These are phyloP conservation scores for Paralinhomoeus sp. DNA, from an alignment of 2,888 invertebrate species.

Conservation along the genomic window DNA sequence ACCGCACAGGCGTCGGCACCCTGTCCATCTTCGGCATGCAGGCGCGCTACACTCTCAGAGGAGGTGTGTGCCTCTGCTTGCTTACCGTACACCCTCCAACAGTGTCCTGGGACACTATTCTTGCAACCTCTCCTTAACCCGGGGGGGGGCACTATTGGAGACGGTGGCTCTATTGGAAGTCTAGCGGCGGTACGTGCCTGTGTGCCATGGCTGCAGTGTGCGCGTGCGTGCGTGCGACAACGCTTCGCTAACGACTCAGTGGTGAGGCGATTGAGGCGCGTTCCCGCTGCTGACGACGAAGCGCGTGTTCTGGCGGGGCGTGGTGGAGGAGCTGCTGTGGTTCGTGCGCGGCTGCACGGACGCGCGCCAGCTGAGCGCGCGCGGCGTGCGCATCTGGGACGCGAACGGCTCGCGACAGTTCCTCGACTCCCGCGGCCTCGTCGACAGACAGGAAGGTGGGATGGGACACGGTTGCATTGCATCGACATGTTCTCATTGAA, in stretches of 20 bases:
- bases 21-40: slow-evolving; percentile 69
- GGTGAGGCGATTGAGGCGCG: slow-evolving; percentile 30
- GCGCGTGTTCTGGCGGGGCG: slow-evolving; percentile 65
- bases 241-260: no score
- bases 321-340: slow-evolving; percentile 81
- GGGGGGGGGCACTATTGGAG: no score
- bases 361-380: slow-evolving; percentile 51
- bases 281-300: slow-evolving; percentile 85
- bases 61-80: slow-evolving; percentile 27
- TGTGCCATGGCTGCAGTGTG: no score
- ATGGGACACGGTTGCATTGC: no score
- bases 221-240: no score
- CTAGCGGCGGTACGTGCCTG: no score
- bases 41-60: slow-evolving; percentile 52
- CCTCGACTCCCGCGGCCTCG: slow-evolving; percentile 58
- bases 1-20: slow-evolving; percentile 75
- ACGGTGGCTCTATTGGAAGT: no score
- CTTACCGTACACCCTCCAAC: no score
- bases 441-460: slow-evolving; percentile 54
- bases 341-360: slow-evolving; percentile 72
- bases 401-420: slow-evolving; percentile 69
- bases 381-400: slow-evolving; percentile 80
- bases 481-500: no score
- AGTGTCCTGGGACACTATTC: no score
- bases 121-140: no score